Evolutionary conservation across 2,888 invertebrate species (phyloP).

Genomic region (Caenorhabditis imperialis): DNA sequence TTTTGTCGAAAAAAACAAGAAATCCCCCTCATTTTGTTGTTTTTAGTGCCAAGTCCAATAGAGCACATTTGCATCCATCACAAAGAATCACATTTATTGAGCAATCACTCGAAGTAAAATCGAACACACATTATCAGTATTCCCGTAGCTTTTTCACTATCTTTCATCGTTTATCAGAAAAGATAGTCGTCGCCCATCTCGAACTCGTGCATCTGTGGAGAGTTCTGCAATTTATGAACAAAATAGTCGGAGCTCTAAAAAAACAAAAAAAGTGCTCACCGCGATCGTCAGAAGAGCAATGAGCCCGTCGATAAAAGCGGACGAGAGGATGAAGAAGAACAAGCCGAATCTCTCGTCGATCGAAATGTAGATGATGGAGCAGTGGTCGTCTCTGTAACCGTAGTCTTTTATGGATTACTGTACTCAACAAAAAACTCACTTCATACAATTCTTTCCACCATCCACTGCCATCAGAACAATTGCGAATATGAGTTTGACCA

Average conservation of each 20-base stretch:
- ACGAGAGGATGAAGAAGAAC: constrained; percentile 35
- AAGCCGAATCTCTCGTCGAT: constrained; percentile 21
- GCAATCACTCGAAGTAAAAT: too few species aligned
- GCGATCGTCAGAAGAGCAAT: constrained; percentile 34
- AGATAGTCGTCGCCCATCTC: constrained; percentile 42
- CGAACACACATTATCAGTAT: too few species aligned
- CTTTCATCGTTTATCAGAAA: too few species aligned
- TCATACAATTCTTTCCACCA: constrained; percentile 41
- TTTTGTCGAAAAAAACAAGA: too few species aligned
- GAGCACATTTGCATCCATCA: too few species aligned
- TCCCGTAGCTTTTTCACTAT: too few species aligned
- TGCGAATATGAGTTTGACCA: constrained; percentile 32
- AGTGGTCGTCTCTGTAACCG: constrained; percentile 14
- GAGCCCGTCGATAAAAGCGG: constrained; percentile 32
- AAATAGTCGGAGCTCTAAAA: neutral
- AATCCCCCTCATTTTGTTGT: too few species aligned
- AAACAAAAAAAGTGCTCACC: constrained; percentile 10
- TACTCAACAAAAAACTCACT: neutral
- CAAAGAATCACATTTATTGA: too few species aligned
- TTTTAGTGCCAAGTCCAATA: too few species aligned
- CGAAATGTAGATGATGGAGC: constrained; percentile 15
- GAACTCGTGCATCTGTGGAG: constrained; percentile 53
- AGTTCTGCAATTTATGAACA: constrained; percentile 26
- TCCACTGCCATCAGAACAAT: constrained; percentile 36
- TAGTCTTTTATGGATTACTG: neutral